These are phyloP conservation scores for Coendou prehensilis DNA, from an alignment of 2,797 vertebrate species.

Conservation along the genomic window DNA sequence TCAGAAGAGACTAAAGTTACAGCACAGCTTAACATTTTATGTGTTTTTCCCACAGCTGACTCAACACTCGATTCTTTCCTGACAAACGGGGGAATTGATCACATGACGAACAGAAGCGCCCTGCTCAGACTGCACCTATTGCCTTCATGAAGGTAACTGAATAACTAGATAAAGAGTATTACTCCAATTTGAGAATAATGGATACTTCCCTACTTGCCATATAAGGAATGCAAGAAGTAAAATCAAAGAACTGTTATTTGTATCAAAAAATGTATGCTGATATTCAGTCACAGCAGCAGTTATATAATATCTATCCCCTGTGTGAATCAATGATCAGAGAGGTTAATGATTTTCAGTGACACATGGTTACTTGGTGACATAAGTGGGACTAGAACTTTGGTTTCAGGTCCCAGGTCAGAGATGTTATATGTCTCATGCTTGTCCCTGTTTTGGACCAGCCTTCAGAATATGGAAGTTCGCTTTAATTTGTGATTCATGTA, in stretches of 20 bases:
- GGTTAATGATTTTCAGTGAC: neutral
- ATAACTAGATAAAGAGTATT: neutral
- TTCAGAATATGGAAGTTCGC: neutral
- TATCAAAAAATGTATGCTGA: neutral
- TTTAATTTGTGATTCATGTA: neutral
- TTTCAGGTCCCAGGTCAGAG: neutral
- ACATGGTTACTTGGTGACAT: neutral
- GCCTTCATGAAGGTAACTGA: neutral
- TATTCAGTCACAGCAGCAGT: neutral
- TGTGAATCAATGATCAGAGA: neutral
- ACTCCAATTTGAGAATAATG: neutral
- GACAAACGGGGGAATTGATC: neutral
- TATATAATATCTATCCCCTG: neutral
- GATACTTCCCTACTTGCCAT: neutral
- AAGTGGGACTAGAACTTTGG: neutral
- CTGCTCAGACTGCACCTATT: neutral
- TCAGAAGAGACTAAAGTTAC: neutral
- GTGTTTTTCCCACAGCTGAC: neutral
- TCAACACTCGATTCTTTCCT: neutral
- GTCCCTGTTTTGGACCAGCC: neutral
- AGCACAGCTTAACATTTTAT: neutral
- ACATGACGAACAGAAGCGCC: neutral
- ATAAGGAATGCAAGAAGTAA: neutral
- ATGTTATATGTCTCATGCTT: neutral
- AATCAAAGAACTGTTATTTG: neutral